These are phyloP conservation scores for Talpa occidentalis DNA, from an alignment of 2,113 vertebrate species.

Conservation along the genomic window DNA sequence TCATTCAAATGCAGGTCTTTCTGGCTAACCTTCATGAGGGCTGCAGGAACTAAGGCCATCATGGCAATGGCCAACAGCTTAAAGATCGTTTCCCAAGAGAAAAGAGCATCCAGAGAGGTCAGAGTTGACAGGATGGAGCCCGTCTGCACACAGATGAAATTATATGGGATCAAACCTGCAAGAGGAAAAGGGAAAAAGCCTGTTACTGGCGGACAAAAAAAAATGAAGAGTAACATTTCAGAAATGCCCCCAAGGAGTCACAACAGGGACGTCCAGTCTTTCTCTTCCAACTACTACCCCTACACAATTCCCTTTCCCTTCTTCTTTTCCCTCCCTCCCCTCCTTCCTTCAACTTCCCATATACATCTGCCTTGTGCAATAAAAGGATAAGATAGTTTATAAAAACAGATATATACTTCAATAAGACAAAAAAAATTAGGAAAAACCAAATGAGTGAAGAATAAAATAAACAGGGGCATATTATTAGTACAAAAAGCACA, in stretches of 20 bases:
- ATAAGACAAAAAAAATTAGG: not conserved
- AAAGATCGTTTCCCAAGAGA: constrained; percentile 93
- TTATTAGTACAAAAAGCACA: not conserved
- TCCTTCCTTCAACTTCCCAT: not conserved
- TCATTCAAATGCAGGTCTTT: constrained; percentile 85
- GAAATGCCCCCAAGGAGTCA: not conserved
- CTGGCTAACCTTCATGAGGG: constrained; percentile 92
- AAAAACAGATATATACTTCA: not conserved
- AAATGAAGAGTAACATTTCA: not conserved
- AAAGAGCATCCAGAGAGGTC: constrained; percentile 94
- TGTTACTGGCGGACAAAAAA: not conserved
- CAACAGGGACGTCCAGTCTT: not conserved
- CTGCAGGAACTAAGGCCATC: constrained; percentile 92
- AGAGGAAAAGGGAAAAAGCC: constrained; percentile 35
- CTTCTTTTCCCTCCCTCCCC: not conserved
- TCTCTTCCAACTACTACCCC: not conserved
- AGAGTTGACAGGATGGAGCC: constrained; percentile 96
- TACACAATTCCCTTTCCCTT: not conserved
- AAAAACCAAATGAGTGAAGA: constrained; percentile 7
- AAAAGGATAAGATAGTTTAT: not conserved
- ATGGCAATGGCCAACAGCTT: constrained; percentile 94
- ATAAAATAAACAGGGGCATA: not conserved
- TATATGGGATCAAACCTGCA: constrained; percentile 95
- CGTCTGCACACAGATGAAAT: constrained; percentile 98
- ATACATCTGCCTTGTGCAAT: not conserved